phyloP scores from a whole-genome alignment of 2,797 vertebrate species.

The Squalus acanthias region DNA sequence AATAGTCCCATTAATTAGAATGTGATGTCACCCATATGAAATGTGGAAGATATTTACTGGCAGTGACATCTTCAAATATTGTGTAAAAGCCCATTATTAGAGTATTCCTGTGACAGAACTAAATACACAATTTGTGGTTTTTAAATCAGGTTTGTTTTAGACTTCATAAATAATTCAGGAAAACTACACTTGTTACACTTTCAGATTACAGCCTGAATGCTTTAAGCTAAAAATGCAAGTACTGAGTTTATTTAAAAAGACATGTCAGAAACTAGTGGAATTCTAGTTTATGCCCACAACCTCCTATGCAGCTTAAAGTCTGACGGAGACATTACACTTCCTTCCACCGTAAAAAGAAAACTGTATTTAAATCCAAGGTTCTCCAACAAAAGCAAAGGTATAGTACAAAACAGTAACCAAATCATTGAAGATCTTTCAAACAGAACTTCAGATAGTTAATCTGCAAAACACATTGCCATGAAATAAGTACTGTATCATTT shows the following conservation, averaged over 20 bases:
- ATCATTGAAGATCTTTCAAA: background rate
- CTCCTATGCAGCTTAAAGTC: background rate
- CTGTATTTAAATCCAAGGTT: background rate
- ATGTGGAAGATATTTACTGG: background rate
- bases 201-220: background rate
- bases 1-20: background rate
- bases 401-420: background rate
- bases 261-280: background rate
- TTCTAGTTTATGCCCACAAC: background rate
- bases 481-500: background rate
- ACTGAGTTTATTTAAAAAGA: background rate
- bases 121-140: background rate
- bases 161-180: background rate
- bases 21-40: background rate
- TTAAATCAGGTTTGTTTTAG: background rate
- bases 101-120: background rate
- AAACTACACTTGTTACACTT: background rate
- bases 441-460: background rate
- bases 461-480: background rate
- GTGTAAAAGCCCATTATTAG: background rate
- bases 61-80: background rate
- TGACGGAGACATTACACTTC: background rate
- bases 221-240: background rate
- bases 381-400: background rate
- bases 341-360: background rate